Percentiles rank a stretch among this genome's conserved stretches.
phyloP scores from a whole-genome alignment of 1,140 invertebrate genomes.

The Scaptomyza graminum region DNA sequence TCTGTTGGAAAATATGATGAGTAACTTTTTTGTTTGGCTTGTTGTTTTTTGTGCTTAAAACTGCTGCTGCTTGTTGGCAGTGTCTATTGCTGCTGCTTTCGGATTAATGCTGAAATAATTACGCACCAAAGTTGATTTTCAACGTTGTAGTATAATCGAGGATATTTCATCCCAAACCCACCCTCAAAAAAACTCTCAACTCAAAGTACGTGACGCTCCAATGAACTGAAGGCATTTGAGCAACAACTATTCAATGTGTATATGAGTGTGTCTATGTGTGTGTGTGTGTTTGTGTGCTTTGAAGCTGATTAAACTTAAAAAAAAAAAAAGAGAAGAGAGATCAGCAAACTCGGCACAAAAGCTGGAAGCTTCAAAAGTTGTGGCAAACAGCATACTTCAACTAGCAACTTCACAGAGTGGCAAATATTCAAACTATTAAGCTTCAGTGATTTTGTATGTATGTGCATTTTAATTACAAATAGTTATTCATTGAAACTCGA shows the following conservation, averaged over 20 bases:
- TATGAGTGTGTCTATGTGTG: constrained; percentile 3
- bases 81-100: constrained; percentile 23
- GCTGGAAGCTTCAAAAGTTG: constrained; percentile 29
- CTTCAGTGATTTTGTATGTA: constrained; percentile 10
- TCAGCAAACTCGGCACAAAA: constrained; percentile 54
- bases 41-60: constrained; percentile 23
- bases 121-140: constrained; percentile 46
- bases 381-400: constrained; percentile 21
- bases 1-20: neutral
- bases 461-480: constrained; percentile 5
- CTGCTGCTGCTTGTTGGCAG: constrained; percentile 29
- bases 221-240: constrained; percentile 24
- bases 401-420: neutral
- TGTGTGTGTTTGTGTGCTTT: constrained; percentile 14
- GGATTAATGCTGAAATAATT: constrained; percentile 65
- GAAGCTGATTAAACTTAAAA: constrained; percentile 60
- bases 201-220: constrained; percentile 63
- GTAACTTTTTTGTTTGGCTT: constrained; percentile 30
- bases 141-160: constrained; percentile 36
- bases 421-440: constrained; percentile 14
- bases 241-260: constrained; percentile 35
- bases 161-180: constrained; percentile 15
- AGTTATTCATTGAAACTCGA: neutral
- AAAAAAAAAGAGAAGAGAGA: constrained; percentile 35
- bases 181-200: constrained; percentile 19